Base-by-base conservation (phyloP, 1,140 invertebrate species). In the Sarcophaga bullata region DNA sequence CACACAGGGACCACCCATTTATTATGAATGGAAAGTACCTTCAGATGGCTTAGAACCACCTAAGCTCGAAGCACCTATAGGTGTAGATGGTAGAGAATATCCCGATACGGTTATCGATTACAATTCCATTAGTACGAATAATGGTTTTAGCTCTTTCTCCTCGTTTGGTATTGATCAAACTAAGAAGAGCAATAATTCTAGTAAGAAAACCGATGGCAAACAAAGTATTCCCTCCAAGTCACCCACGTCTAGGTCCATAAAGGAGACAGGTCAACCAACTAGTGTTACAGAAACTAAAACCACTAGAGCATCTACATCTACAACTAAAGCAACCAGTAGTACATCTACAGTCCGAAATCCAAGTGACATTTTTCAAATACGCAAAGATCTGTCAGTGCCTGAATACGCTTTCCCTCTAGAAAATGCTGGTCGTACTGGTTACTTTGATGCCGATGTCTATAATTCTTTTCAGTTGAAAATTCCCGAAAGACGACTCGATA, bases 11-110 rank as follows among this genome's bases (percentile, higher is more conserved):
- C 92, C 92, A 5, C 92, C 92, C 5, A 92, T 93, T 54, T 93
- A 93, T 83, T 93, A 92, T 81, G 92, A 93, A 85, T 93, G 92
- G 92, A 93, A 93, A 85, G 91, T 92, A 15, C 92, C 92, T 8
- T 92, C 92, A 0, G 91, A 92, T 82, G 92, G 91, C 49, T 85
- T 93, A 13, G 91, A 92, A 84, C 92, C 92, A 54, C 92, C 92
- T 0, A 89, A 88, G 48, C 49, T 89, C 11, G 87, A 88, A 75
- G 83, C 88, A 6, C 89, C 88, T 3, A 90, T 88, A 10, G 89
- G 87, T 13, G 87, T 87, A 7, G 87, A 87, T 84, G 87, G 87
- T 8, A 85, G 89, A 0, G 89, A 89, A 58, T 90, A 89, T 37
- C 88, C 88, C 0, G 88, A 89, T 48, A 83, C 84, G 3, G 82